Base-by-base conservation (phyloP, 2,113 vertebrate species). In the Elephantulus edwardii region DNA sequence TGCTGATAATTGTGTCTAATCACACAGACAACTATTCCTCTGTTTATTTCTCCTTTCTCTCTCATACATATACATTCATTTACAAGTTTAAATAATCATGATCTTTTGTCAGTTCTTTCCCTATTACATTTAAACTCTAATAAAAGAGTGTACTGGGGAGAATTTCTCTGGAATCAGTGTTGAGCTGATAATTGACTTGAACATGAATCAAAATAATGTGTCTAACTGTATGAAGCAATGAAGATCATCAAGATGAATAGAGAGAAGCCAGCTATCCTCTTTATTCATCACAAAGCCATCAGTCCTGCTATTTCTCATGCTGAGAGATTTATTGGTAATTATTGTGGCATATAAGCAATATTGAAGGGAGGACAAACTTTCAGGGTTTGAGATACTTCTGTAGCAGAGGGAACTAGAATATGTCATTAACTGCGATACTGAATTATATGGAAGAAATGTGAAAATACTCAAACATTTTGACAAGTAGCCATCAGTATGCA, bases 211-310 rank as follows among this genome's bases (percentile, higher is more conserved):
- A 46, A 48, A 64, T 85, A 92, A 96, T 75, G 64, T 80, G 56
- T 94, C 44, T 89, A 82, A 88, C 44, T 96, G 90, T 96, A 94
- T 42, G 11, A 42, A 96, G 94, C 70, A 54, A 76, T 93, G 84
- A 90, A 90, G 93, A 93, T 95, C 90, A 95, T 91, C 54, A 84
- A 88, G 90, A 94, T 86, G 44, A 95, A 93, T 88, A 83, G 78
- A 92, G 88, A 93, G 16, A 44, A 90, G 54, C 68, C 86, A 96
- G 64, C 95, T 66, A 86, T 74, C 62, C 77, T 72, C 92, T 92
- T 86, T 83, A 89, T 66, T 95, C 91, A 89, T 91, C 80, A 87
- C 74, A 77, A 91, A 90, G 64, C 14, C 26, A 3, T 94, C 50
- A 19, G 22, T 54, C 62, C 84, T 75, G 6, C 70, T 82, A 42